Conservation (phyloP, 37 sponge, comb jelly and placozoan genomes). For the Tethya wilhelma region DNA sequence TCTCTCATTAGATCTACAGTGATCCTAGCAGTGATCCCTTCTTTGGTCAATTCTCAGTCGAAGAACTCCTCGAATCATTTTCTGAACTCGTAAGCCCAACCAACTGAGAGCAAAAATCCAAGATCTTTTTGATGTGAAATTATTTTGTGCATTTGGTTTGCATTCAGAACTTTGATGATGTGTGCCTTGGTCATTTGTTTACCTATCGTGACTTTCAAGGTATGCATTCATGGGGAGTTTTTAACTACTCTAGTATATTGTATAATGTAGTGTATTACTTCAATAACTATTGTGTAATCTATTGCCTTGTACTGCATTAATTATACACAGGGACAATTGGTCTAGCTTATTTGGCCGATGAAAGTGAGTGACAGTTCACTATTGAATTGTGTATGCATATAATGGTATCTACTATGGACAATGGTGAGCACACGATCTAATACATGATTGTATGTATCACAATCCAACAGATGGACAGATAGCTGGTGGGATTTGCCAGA, state of each 20-base stretch:
- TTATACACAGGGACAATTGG: slow-evolving; percentile 59
- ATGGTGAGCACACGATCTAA: neutral
- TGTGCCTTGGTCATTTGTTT: slow-evolving; percentile 72
- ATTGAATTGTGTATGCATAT: no score
- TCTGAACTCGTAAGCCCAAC: slow-evolving; percentile 26
- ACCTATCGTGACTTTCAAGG: slow-evolving; percentile 68
- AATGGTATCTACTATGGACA: neutral
- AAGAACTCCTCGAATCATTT: slow-evolving; percentile 50
- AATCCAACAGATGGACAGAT: slow-evolving; percentile 27
- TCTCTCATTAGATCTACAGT: neutral
- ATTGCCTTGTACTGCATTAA: neutral
- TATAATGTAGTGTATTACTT: neutral
- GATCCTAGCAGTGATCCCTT: no score
- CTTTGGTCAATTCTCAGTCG: slow-evolving; percentile 31
- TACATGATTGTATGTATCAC: neutral
- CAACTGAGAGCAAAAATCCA: neutral
- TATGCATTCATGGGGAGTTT: neutral
- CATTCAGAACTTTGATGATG: slow-evolving; percentile 50
- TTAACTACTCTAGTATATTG: no score
- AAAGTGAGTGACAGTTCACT: slow-evolving; percentile 42
- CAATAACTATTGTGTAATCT: neutral
- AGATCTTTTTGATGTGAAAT: neutral
- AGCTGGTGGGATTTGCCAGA: slow-evolving; percentile 58
- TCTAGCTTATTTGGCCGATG: slow-evolving; percentile 67
- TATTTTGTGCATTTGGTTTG: neutral